Evolutionary conservation across 23 tunicate species (phyloP).

Genomic region (Styela clava): DNA sequence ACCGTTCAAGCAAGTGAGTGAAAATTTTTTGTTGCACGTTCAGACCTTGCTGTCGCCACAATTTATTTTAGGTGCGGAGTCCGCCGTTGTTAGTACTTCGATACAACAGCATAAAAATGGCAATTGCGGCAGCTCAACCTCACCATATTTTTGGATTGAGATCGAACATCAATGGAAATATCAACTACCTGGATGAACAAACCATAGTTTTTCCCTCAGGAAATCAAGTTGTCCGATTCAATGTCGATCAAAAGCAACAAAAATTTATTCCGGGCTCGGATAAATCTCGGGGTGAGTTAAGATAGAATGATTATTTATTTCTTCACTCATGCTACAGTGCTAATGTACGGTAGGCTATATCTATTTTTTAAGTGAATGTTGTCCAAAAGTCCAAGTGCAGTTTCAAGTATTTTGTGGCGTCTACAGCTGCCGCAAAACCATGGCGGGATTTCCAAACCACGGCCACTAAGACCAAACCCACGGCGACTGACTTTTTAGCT

Average conservation of each 20-base stretch:
- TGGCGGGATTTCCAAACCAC: too few species aligned
- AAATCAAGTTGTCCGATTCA: conserved; percentile 90
- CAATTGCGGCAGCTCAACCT: conserved; percentile 92
- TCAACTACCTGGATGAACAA: conserved; percentile 89
- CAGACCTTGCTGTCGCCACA: background rate
- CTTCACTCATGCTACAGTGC: background rate
- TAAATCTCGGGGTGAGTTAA: conserved; percentile 49
- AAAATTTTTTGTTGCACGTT: background rate
- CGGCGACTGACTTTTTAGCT: too few species aligned
- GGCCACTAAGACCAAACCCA: too few species aligned
- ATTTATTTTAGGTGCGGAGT: too few species aligned
- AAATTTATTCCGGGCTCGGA: conserved; percentile 97
- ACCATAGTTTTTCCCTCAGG: conserved; percentile 95
- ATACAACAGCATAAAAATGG: conserved; percentile 35
- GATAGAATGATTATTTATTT: too few species aligned
- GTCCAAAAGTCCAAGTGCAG: too few species aligned
- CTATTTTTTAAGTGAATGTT: too few species aligned
- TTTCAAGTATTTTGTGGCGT: too few species aligned
- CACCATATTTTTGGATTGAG: conserved; percentile 93
- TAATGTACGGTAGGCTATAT: too few species aligned
- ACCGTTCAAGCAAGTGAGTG: too few species aligned
- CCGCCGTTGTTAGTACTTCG: too few species aligned
- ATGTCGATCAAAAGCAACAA: conserved; percentile 93
- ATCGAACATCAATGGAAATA: conserved; percentile 66
- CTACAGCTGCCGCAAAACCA: too few species aligned